Conservation (phyloP, 2,797 vertebrate species). For the Cynopterus sphinx region DNA sequence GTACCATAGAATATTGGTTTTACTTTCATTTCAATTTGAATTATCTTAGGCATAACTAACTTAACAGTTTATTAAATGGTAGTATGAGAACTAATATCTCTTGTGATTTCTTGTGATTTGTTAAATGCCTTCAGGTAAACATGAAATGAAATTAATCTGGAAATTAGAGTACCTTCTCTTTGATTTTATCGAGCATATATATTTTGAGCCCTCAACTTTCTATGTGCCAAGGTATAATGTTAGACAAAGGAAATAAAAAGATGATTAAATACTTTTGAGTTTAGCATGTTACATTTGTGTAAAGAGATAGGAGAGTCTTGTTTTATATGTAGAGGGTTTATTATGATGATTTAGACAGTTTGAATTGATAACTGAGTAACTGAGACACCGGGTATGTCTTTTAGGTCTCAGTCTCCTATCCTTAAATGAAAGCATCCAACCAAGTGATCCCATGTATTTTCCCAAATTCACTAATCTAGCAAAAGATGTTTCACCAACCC, state of each 20-base stretch:
- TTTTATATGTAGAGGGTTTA: background rate
- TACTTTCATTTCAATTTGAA: background rate
- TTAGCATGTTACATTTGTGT: background rate
- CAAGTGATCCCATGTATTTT: background rate
- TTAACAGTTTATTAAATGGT: background rate
- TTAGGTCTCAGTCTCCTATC: background rate
- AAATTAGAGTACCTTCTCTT: background rate
- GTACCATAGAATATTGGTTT: background rate
- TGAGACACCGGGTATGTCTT: background rate
- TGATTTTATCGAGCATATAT: background rate
- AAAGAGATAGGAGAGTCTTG: background rate
- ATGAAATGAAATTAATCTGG: constrained; percentile 36
- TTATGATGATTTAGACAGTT: background rate
- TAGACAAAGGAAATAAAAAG: background rate
- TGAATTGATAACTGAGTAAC: background rate
- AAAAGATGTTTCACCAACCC: background rate
- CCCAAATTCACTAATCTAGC: background rate
- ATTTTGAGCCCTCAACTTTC: background rate
- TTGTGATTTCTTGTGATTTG: background rate
- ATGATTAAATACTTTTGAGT: background rate
- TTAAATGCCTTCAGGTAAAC: constrained; percentile 2
- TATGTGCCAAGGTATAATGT: background rate
- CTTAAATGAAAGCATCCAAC: background rate
- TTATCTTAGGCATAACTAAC: background rate
- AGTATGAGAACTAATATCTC: background rate